Conservation (phyloP, 2,113 vertebrate genomes). For the Symphodus melops region DNA sequence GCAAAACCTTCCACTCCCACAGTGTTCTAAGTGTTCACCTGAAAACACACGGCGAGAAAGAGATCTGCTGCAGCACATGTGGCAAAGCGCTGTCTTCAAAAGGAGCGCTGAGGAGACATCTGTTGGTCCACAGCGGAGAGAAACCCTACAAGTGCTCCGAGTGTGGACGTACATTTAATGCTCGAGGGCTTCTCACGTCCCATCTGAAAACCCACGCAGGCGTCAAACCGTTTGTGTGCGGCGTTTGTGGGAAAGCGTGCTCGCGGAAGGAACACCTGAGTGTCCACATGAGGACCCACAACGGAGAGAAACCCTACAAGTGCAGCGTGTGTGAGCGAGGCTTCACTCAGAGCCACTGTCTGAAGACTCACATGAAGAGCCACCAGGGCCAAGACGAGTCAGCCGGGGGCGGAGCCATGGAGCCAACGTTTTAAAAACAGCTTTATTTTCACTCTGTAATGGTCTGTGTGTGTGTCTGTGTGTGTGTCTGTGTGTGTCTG, state of each 20-base stretch:
- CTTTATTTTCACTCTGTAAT: no score
- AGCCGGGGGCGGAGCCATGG: background rate
- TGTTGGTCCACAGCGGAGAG: slow-evolving; percentile 23
- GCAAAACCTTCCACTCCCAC: slow-evolving; percentile 49
- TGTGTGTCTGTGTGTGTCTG: no score
- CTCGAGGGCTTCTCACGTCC: background rate
- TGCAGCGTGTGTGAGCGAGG: background rate
- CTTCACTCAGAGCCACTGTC: background rate
- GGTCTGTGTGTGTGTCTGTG: no score
- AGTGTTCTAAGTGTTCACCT: slow-evolving; percentile 1
- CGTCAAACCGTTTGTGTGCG: slow-evolving; percentile 36
- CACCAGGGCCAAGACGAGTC: slow-evolving; percentile 1
- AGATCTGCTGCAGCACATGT: slow-evolving; percentile 25
- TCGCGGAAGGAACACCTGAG: slow-evolving; percentile 36
- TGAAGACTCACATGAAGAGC: background rate
- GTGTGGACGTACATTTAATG: slow-evolving; percentile 44
- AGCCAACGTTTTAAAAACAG: background rate
- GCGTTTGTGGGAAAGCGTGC: slow-evolving; percentile 42
- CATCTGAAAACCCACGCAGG: slow-evolving; percentile 48
- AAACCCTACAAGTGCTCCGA: slow-evolving; percentile 44
- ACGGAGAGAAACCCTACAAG: background rate
- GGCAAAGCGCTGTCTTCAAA: slow-evolving; percentile 39
- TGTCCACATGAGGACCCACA: background rate
- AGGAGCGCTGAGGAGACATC: slow-evolving; percentile 15
- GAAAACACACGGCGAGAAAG: slow-evolving; percentile 33